These are phyloP conservation scores for Drosophila longiperda DNA, from an alignment of 2,888 invertebrate species.

Conservation along the genomic window DNA sequence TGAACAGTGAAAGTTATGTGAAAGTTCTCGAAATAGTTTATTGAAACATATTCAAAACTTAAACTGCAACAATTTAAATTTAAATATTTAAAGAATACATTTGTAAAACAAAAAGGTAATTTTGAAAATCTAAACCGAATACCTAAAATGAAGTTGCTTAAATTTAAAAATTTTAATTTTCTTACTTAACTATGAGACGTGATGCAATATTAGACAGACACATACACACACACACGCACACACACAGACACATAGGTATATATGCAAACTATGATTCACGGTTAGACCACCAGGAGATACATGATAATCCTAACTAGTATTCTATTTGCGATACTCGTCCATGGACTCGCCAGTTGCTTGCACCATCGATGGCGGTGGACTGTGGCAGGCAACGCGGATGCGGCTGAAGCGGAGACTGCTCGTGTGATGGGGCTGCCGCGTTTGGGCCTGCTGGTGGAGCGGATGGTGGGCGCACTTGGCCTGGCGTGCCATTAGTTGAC, in stretches of 20 bases:
- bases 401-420: conserved; percentile 54
- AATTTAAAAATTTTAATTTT: conserved; percentile 19
- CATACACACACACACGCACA: not conserved
- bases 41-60: not conserved
- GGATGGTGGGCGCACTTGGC: conserved; percentile 72
- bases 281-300: conserved; percentile 31
- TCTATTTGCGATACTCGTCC: conserved; percentile 81
- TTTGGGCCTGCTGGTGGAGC: conserved; percentile 56
- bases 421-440: conserved; percentile 40
- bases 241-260: conserved; percentile 11
- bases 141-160: not conserved
- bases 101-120: not conserved
- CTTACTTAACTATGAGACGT: conserved; percentile 18
- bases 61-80: not conserved
- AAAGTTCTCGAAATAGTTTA: not conserved
- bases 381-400: conserved; percentile 77
- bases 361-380: conserved; percentile 68
- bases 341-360: conserved; percentile 51
- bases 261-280: not conserved
- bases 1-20: no score
- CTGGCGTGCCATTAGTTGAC: conserved; percentile 69
- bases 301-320: conserved; percentile 14
- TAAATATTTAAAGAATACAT: not conserved
- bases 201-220: conserved; percentile 17
- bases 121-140: not conserved